phyloP scores from a whole-genome alignment of 2,888 invertebrate species.

The Trissonchulus latispiculum region DNA sequence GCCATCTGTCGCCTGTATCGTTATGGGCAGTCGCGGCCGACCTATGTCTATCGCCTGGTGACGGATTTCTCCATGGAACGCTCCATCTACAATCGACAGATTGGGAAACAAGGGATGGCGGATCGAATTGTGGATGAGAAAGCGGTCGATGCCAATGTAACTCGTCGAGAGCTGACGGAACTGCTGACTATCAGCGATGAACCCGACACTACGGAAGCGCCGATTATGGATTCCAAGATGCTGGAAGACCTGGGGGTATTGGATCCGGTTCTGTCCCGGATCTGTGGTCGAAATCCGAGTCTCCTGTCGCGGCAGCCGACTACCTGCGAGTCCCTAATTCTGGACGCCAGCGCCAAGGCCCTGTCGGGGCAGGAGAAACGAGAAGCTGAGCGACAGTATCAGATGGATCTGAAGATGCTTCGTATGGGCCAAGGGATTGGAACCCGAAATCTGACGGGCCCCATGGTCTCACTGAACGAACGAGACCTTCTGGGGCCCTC shows the following conservation, averaged over 20 bases:
- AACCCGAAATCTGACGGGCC: background rate
- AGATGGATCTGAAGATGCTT: background rate
- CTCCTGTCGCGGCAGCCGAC: conserved; percentile 58
- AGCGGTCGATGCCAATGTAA: conserved; percentile 72
- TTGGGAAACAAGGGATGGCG: conserved; percentile 92
- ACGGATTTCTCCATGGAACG: conserved; percentile 94
- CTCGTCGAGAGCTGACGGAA: conserved; percentile 55
- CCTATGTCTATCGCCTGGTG: conserved; percentile 88
- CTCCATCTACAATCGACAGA: conserved; percentile 94
- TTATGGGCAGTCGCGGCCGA: conserved; percentile 85
- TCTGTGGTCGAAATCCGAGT: background rate
- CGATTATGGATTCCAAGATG: conserved; percentile 47
- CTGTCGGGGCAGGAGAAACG: conserved; percentile 16
- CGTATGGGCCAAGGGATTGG: background rate
- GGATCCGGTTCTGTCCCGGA: conserved; percentile 34
- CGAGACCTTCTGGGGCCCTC: background rate
- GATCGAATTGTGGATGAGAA: conserved; percentile 96
- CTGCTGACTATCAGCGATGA: conserved; percentile 51
- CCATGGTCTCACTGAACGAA: background rate
- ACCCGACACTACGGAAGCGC: too few relatives aligned
- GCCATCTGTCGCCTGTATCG: conserved; percentile 75
- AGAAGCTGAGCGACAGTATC: conserved; percentile 21
- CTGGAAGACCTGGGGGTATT: background rate
- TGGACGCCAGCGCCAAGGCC: conserved; percentile 78
- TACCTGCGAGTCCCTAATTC: conserved; percentile 83